phyloP scores from a whole-genome alignment of 1,140 invertebrate genomes.

The Microplitis mediator region DNA sequence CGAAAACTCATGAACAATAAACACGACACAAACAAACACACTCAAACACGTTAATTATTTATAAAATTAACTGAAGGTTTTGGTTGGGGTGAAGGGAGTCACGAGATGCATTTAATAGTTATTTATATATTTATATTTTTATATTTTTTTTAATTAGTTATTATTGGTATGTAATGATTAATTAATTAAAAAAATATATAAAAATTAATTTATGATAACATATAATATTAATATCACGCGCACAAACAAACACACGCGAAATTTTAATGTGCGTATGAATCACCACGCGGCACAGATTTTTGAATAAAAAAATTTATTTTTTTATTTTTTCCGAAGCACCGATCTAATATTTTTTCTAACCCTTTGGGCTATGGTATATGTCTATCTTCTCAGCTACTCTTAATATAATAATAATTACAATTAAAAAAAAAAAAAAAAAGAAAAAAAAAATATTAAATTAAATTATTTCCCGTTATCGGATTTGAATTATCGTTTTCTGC shows the following conservation, averaged over 20 bases:
- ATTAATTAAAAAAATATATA: neutral
- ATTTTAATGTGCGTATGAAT: neutral
- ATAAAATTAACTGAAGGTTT: constrained; percentile 5
- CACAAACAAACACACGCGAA: constrained; percentile 23
- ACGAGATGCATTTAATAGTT: constrained; percentile 21
- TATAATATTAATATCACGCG: constrained; percentile 20
- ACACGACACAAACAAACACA: constrained; percentile 2
- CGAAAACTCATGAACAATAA: neutral
- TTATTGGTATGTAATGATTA: no score
- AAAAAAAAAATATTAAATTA: neutral
- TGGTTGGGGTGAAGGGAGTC: constrained; percentile 17
- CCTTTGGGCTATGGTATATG: constrained; percentile 16
- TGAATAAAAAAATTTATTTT: neutral
- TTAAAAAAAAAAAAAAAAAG: neutral
- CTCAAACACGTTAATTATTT: neutral
- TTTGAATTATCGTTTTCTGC: no score
- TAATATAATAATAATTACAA: neutral
- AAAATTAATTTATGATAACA: neutral
- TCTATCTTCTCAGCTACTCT: constrained; percentile 3
- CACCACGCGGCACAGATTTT: constrained; percentile 16
- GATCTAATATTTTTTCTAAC: neutral
- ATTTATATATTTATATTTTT: neutral
- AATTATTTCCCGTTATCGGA: no score
- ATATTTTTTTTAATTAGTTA: no score
- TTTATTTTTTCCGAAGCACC: constrained; percentile 14